Evolutionary conservation across 2,113 vertebrate genomes (phyloP), one percentile per base, ranked within the genome.

Genomic region (Setophaga petechia): DNA sequence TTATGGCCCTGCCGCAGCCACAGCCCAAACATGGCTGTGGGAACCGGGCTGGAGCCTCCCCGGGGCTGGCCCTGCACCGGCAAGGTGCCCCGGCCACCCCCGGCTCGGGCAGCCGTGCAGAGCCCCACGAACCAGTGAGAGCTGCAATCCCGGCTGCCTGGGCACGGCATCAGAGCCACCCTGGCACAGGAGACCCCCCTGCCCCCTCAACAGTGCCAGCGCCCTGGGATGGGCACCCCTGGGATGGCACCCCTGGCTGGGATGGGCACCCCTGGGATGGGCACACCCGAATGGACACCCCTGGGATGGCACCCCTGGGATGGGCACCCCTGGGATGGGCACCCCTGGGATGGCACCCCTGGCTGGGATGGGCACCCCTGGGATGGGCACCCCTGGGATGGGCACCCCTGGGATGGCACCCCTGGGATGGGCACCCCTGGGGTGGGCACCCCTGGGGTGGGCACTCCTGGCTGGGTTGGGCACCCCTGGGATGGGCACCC

Each of bases 1-100:
- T 97, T 97, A 96, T 95, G 96, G 95, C 77, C 80, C 81, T 92
- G 87, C 77, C 52, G 87, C 95, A 92, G 74, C 77, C 54, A 0
- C 41, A 9, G 89, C 81, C 96, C 96, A 91, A 94, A 94, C 57
- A 94, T 87, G 94, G 85, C 90, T 75, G 78, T 24, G 43, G 78
- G 84, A 82, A 4, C 15, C 4, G 77, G 6, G 93, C 74, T 5
- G 67, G 93, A 93, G 79, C 91, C 63, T 49, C 88, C 89, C 92
- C 6, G 92, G 94, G 72, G 79, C 87, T 1, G 90, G 57, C 17
- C 63, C 69, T 20, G 90, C 14, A 4, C n/a, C 4, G 7, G 2
- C 31, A 28, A 51, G 73, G 74, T 84, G 78, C 33, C 44, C 39
- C 19, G 0, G 17, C 7, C 5, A 9, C 28, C 69, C 65, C 79